Conservation (phyloP, 2,888 invertebrate genomes). For the Antheraea assamensis region DNA sequence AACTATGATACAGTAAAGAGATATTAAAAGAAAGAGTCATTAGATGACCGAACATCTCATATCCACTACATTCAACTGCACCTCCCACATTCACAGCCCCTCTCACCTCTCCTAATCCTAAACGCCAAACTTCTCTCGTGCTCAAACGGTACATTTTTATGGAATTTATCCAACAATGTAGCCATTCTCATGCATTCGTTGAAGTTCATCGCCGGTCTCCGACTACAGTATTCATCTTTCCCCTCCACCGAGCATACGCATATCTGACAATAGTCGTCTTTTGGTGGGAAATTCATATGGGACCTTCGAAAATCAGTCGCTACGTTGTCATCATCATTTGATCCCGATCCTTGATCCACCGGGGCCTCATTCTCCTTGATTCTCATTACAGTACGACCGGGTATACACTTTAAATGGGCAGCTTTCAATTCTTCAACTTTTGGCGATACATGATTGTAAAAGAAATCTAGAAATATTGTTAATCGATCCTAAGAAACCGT, state of each 20-base stretch:
- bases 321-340: constrained; percentile 28
- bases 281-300: constrained; percentile 50
- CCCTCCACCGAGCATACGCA: constrained; percentile 67
- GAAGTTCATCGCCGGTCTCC: constrained; percentile 58
- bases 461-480: constrained; percentile 53
- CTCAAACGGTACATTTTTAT: constrained; percentile 46
- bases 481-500: neutral
- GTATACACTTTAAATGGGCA: constrained; percentile 51
- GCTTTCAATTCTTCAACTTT: constrained; percentile 34
- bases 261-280: constrained; percentile 56
- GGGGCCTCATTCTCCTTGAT: constrained; percentile 30
- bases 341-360: constrained; percentile 21
- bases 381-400: constrained; percentile 62
- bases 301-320: constrained; percentile 33
- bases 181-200: constrained; percentile 65
- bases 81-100: constrained; percentile 27
- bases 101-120: constrained; percentile 62
- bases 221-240: constrained; percentile 57
- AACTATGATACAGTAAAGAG: neutral
- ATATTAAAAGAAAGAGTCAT: neutral
- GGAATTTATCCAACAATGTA: constrained; percentile 34
- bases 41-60: neutral
- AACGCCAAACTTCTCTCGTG: constrained; percentile 48
- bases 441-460: constrained; percentile 47
- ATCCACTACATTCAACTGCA: constrained; percentile 37